Conservation (phyloP, 2,113 vertebrate genomes). For the Megaptera novaeangliae region DNA sequence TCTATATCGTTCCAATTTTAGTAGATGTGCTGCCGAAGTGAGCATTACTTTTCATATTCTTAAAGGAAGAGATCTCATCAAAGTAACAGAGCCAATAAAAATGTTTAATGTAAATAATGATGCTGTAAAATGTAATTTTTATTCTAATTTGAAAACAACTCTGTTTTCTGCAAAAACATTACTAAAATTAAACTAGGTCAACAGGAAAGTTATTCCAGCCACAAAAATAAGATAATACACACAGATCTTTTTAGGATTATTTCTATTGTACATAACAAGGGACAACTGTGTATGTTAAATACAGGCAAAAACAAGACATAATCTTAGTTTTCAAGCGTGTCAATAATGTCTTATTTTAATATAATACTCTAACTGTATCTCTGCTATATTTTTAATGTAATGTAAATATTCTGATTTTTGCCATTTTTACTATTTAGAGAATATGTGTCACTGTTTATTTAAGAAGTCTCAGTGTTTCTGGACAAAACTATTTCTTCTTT, state of each 20-base stretch:
- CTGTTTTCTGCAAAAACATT: neutral
- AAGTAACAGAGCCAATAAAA: neutral
- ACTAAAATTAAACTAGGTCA: slow-evolving; percentile 22
- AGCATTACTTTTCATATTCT: neutral
- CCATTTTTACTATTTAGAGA: neutral
- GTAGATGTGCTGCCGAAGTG: too few relatives aligned
- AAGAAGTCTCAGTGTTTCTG: neutral
- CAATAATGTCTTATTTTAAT: neutral
- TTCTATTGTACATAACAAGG: neutral
- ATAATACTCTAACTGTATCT: neutral
- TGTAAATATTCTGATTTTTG: neutral
- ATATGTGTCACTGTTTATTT: neutral
- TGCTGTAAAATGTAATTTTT: neutral
- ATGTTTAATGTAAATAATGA: neutral
- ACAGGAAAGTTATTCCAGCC: neutral
- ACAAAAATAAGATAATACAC: neutral
- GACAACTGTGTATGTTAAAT: neutral
- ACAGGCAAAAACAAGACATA: neutral
- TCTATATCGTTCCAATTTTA: too few relatives aligned
- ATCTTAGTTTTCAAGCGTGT: neutral
- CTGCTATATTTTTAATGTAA: neutral
- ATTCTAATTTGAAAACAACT: slow-evolving; percentile 22
- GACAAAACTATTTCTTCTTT: neutral
- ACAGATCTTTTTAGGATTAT: neutral
- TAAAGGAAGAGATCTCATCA: neutral